Percentiles rank a stretch among this genome's conserved stretches.
Evolutionary conservation across 2,888 invertebrate genomes (phyloP).

Genomic region (Listrodromus nycthemerus): DNA sequence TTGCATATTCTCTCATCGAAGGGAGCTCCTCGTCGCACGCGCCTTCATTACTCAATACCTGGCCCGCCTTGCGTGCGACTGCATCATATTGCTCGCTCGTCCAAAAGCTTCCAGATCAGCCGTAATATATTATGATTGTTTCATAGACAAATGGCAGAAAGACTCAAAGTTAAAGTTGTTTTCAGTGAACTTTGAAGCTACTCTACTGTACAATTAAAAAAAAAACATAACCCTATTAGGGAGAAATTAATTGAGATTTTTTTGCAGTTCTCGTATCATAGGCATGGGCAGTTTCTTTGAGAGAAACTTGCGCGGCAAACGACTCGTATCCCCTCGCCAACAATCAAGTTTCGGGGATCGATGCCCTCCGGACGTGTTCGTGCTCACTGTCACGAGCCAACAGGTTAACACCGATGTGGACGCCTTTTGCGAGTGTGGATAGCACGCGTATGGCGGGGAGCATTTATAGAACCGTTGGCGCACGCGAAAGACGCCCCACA

Average conservation of each 20-base stretch:
- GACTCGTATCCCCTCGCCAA: background rate
- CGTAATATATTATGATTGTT: background rate
- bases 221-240: too few species aligned
- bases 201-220: background rate
- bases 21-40: background rate
- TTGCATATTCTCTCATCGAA: background rate
- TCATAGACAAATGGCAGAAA: background rate
- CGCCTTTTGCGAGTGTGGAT: slow-evolving; percentile 5
- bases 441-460: slow-evolving; percentile 35
- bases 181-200: background rate
- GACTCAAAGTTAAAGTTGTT: background rate
- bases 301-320: background rate
- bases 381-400: slow-evolving; percentile 54
- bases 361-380: slow-evolving; percentile 44
- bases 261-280: too few species aligned
- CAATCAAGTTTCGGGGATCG: slow-evolving; percentile 53
- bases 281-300: background rate
- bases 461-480: slow-evolving; percentile 63
- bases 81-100: slow-evolving; percentile 39
- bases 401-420: slow-evolving; percentile 58
- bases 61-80: slow-evolving; percentile 50
- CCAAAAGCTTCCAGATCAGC: background rate
- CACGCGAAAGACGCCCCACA: slow-evolving; percentile 35
- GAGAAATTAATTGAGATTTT: too few species aligned
- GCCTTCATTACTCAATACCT: slow-evolving; percentile 42